Evolutionary conservation across 2,113 vertebrate genomes (phyloP), one percentile per base, ranked within the genome.

Genomic region (Phoenicopterus ruber): DNA sequence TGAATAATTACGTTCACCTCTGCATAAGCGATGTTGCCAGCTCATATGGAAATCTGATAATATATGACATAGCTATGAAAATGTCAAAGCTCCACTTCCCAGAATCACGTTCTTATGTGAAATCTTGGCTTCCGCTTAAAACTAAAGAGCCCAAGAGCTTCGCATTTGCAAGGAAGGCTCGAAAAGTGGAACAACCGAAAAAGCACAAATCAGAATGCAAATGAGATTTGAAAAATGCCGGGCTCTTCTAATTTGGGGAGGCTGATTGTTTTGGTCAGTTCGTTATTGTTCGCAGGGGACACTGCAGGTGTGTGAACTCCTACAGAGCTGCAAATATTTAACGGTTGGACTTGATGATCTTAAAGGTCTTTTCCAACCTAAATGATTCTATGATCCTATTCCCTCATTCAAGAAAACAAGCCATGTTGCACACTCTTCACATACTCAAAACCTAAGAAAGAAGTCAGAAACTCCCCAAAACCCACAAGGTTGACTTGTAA

Each of bases 111-210:
- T 95, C 84, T 77, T 66, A 77, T 58, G 73, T 5, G 62, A 95
- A 85, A 91, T 83, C 86, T 74, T 89, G 89, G 94, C 95, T 95
- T 77, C 76, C 1, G 4, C 17, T 80, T 73, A 65, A 77, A 96
- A 70, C 50, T 58, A 26, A 74, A 82, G 86, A 93, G 72, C 24
- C 74, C 7, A n/a, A 58, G 67, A 80, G 26, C 38, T 58, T 49
- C 52, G 13, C 9, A 46, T n/a, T 89, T 55, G 50, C 55, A 80
- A 80, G 38, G 88, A 55, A 82, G 34, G 70, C 34, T 90, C 77
- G 66, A 66, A 85, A 95, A 76, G 49, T 22, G 28, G 66, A 82
- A 79, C 54, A 61, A 76, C 32, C 6, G 0, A 86, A 79, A 92
- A 82, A 50, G 28, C 38, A 69, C 38, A 70, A 62, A 89, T 83